Base-by-base conservation (phyloP, 2,888 invertebrate genomes). In the Brachyptera putata region DNA sequence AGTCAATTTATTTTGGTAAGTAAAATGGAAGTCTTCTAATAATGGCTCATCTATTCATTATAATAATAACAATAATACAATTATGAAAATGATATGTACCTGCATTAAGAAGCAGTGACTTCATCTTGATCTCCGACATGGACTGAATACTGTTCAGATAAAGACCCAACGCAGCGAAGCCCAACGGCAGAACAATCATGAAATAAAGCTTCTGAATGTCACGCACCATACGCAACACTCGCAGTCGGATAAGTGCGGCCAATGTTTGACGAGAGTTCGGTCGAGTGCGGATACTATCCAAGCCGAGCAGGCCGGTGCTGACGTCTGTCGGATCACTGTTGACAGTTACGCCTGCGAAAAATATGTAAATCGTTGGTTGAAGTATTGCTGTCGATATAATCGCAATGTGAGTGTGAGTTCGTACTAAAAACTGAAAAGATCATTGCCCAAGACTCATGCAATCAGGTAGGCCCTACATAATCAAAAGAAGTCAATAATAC, bases 131-230 rank as follows among this genome's bases (percentile, higher is more conserved):
- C 67, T 83, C 81, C 34, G 82, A 80, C 53, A 21, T 34, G 9
- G 81, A 82, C 69, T 86, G 84, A 24, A 82, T 78, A 63, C 79
- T 80, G 66, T 80, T 79, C 64, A 85, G 76, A 70, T 85, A 86
- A 18, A 88, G 79, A 7, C 87, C 87, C 14, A 86, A 72, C 0
- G 84, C 85, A 58, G 87, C 85, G 61, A 87, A 80, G 5, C 68
- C 80, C 2, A 88, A 78, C 1, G 89, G 89, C 71, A 88, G 77
- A 56, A 87, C 77, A 63, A 89, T 82, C 79, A 87, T 85, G 67
- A 88, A 85, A 68, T 87, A 87, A 1, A 89, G 75, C 69, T 87
- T 83, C 73, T 87, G 86, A 1, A 85, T 79, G 68, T 85, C 87
- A 25, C 87, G 76, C 64, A 86, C 78, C 75, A 89, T 79, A 14